Evolutionary conservation across 2,113 vertebrate species (phyloP).

Genomic region (Microcebus jonahi): DNA sequence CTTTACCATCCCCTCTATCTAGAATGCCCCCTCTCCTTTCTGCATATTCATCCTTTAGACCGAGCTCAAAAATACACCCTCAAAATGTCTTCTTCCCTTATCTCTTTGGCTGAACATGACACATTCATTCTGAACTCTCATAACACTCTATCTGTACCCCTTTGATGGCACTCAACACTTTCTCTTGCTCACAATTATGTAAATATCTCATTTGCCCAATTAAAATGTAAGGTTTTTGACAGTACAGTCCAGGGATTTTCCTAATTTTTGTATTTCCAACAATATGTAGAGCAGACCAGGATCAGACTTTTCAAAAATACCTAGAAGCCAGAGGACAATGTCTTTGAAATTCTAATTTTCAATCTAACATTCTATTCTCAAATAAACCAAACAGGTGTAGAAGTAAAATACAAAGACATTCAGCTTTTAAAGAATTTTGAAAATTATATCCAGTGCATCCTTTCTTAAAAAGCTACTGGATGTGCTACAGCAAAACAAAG

Average conservation of each 20-base stretch:
- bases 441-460: not conserved
- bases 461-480: constrained; percentile 20
- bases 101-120: not conserved
- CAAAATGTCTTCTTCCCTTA: not conserved
- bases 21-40: not conserved
- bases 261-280: constrained; percentile 31
- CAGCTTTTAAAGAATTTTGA: not conserved
- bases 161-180: not conserved
- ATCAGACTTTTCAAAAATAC: constrained; percentile 16
- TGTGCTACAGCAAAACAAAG: not conserved
- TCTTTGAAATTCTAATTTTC: constrained; percentile 1
- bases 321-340: not conserved
- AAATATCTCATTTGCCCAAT: not conserved
- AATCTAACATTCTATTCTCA: not conserved
- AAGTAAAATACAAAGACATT: constrained; percentile 16
- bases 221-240: not conserved
- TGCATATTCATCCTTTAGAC: not conserved
- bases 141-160: not conserved
- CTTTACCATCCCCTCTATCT: not conserved
- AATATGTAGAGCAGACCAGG: not conserved
- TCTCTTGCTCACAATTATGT: not conserved
- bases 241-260: not conserved
- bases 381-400: not conserved
- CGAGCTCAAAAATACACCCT: not conserved
- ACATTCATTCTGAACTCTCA: not conserved